Base-by-base conservation (phyloP, 2,888 invertebrate species). In the Digitonthophagus gazella region DNA sequence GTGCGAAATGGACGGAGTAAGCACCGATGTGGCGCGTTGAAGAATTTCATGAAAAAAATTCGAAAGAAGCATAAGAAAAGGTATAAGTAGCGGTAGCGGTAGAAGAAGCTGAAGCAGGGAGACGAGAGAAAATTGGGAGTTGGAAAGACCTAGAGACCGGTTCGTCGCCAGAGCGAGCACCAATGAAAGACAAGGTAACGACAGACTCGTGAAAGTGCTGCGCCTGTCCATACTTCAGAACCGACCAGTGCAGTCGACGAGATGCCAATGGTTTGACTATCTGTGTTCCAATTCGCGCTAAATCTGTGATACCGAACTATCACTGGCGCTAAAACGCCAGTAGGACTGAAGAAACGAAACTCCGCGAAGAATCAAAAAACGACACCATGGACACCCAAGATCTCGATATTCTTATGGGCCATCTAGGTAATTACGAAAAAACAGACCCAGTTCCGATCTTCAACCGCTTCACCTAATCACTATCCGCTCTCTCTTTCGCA, bases 351-450 rank as follows among this genome's bases (percentile, higher is more conserved):
- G 20, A 4, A 61, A 16, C 61, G n/a, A 16, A 19, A 18, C 16
- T 5, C 8, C 18, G 18, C 15, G 1, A 19, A 61, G n/a, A 16
- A 61, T 18, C 18, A 61, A 18, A 5, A 3, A 61, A 19, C 18
- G 4, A 56, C 19, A 22, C 71, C 64, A 78, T 77, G 77, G 78
- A 78, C 56, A 77, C 73, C 22, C 71, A 77, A 18, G 79, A 80
- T 75, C 70, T 80, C 69, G 79, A 80, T 20, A 75, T 76, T 66
- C 71, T 80, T 66, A 80, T 80, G 79, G 78, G 76, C 6, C 75
- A 79, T 71, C 71, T 80, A 67, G 80, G 80, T 80, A 44, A 44
- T 44, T 44, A 44, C 28, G n/a, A n/a, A n/a, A n/a, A n/a, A n/a
- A n/a, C n/a, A n/a, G n/a, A n/a, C n/a, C n/a, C n/a, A n/a, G n/a